Percentiles rank a stretch among this genome's conserved stretches.
Evolutionary conservation across 2,113 vertebrate genomes (phyloP).

Genomic region (Cichladusa arquata): DNA sequence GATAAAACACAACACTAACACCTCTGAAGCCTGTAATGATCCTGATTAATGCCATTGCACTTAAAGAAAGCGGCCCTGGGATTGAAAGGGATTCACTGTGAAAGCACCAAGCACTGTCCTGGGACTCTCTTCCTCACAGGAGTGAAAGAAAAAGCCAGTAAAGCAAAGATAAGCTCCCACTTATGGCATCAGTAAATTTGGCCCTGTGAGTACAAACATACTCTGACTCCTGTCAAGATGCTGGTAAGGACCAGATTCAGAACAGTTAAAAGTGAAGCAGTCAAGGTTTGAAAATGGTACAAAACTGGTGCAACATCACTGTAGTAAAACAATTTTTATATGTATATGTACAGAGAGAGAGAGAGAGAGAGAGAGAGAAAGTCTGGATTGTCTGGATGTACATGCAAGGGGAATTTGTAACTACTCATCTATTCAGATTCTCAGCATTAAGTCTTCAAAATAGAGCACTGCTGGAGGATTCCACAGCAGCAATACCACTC

Average conservation of each 20-base stretch:
- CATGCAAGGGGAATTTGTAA: background rate
- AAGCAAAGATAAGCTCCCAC: background rate
- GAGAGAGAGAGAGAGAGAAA: too few relatives aligned
- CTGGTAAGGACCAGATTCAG: background rate
- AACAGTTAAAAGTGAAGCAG: background rate
- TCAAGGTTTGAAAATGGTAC: background rate
- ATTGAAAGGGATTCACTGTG: background rate
- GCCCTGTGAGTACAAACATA: background rate
- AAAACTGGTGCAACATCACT: background rate
- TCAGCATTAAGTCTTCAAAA: background rate
- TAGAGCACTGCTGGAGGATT: background rate
- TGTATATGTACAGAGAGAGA: too few relatives aligned
- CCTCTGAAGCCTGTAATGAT: conserved; percentile 15
- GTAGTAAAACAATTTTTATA: background rate
- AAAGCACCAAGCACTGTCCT: background rate
- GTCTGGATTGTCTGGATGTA: background rate
- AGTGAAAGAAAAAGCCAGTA: background rate
- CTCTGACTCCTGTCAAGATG: background rate
- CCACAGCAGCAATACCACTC: background rate
- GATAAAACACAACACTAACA: background rate
- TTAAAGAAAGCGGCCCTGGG: background rate
- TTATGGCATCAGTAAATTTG: background rate
- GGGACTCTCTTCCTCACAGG: background rate
- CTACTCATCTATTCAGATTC: background rate
- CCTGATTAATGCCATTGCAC: background rate